These are phyloP conservation scores for Corythornis cristatus DNA, from an alignment of 2,113 vertebrate genomes.

Conservation along the genomic window DNA sequence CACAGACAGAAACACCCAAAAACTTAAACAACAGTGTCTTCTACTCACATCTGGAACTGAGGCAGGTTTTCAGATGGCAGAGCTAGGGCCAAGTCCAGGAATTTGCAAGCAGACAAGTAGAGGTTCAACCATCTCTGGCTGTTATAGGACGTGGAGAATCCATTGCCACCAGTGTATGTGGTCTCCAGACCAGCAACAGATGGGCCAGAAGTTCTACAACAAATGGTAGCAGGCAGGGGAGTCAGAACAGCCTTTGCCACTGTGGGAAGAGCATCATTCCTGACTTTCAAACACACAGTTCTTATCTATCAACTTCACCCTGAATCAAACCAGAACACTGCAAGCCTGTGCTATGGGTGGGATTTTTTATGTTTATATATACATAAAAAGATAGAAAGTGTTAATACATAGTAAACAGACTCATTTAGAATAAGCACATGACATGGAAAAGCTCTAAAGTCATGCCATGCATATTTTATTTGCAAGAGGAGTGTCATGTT, in stretches of 20 bases:
- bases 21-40: neutral
- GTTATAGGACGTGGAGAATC: constrained; percentile 98
- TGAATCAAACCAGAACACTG: neutral
- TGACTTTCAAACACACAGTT: neutral
- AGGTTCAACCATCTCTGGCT: constrained; percentile 98
- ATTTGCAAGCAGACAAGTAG: constrained; percentile 98
- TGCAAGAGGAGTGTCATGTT: neutral
- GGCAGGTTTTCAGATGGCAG: constrained; percentile 96
- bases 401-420: neutral
- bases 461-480: neutral
- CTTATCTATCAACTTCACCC: neutral
- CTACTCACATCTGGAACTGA: constrained; percentile 98
- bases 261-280: neutral
- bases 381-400: neutral
- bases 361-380: neutral
- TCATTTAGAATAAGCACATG: neutral
- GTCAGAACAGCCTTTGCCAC: neutral
- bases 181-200: constrained; percentile 95
- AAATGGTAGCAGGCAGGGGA: neutral
- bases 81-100: constrained; percentile 95
- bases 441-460: neutral
- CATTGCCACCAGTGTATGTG: constrained; percentile 95
- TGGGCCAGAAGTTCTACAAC: constrained; percentile 89
- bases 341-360: neutral
- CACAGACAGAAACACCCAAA: neutral